These are phyloP conservation scores for Mantis religiosa DNA, from an alignment of 2,888 invertebrate species.

Conservation along the genomic window DNA sequence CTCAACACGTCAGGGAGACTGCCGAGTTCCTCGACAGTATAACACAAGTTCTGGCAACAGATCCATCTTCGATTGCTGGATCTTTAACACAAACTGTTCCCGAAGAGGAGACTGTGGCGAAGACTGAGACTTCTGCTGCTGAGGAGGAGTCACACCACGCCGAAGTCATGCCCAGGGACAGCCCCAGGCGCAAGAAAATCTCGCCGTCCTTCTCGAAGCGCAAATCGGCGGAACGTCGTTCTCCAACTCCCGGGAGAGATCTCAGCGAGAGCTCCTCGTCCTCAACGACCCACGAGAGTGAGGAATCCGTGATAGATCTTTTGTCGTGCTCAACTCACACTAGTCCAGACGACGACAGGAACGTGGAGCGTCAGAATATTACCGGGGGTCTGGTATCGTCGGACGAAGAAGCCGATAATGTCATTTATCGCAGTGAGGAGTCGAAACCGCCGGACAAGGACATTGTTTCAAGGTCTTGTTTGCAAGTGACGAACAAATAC, in stretches of 20 bases:
- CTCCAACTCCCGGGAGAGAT: constrained; percentile 14
- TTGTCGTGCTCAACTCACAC: constrained; percentile 18
- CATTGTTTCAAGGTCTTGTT: background rate
- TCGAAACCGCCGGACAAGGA: background rate
- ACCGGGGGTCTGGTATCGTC: background rate
- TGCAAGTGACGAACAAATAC: background rate
- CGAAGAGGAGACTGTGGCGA: background rate
- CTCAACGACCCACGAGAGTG: constrained; percentile 15
- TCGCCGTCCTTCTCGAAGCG: background rate
- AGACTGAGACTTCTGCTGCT: background rate
- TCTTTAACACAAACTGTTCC: background rate
- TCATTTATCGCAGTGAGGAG: background rate
- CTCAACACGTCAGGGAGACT: background rate
- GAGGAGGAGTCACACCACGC: background rate
- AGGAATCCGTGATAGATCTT: constrained; percentile 26
- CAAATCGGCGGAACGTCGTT: constrained; percentile 2
- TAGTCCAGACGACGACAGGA: constrained; percentile 15
- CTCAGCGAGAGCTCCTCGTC: constrained; percentile 6
- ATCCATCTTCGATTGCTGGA: background rate
- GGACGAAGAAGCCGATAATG: constrained; percentile 19
- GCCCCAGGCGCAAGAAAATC: constrained; percentile 21
- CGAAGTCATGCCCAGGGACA: background rate
- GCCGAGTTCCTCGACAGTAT: constrained; percentile 1
- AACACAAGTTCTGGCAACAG: background rate
- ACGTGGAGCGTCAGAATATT: background rate